phyloP scores from a whole-genome alignment of 2,888 invertebrate species.

The Pasiphila rectangulata region DNA sequence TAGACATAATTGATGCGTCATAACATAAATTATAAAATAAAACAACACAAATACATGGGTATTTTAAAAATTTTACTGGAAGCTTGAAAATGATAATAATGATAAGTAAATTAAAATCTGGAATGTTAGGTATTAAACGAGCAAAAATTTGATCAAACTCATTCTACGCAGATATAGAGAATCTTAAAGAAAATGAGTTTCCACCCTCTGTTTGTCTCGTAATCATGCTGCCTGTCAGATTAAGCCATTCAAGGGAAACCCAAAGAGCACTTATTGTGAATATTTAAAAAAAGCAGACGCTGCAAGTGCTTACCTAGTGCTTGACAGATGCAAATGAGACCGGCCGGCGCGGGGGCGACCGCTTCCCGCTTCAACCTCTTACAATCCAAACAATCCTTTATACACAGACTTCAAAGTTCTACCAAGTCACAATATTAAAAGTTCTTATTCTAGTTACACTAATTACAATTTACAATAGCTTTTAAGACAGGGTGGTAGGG shows the following conservation, averaged over 20 bases:
- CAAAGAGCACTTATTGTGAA: constrained; percentile 44
- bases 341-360: constrained; percentile 49
- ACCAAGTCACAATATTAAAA: constrained; percentile 45
- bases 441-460: constrained; percentile 38
- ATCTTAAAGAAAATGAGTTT: constrained; percentile 35
- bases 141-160: neutral
- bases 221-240: constrained; percentile 41
- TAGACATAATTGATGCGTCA: no score
- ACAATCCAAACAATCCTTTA: constrained; percentile 68
- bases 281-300: constrained; percentile 58
- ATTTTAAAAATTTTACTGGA: neutral
- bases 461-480: constrained; percentile 34
- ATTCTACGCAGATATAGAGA: constrained; percentile 12
- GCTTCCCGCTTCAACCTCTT: constrained; percentile 55
- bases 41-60: no score
- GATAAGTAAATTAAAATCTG: constrained; percentile 10
- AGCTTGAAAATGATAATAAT: constrained; percentile 1
- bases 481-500: constrained; percentile 39
- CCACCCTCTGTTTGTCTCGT: constrained; percentile 37
- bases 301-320: constrained; percentile 64
- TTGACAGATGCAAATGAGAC: constrained; percentile 70
- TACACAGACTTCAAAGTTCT: constrained; percentile 54
- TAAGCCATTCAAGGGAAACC: constrained; percentile 45
- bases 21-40: no score
- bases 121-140: no score